These are phyloP conservation scores for Epiblema foenella DNA, from an alignment of 2,888 invertebrate genomes.

Conservation along the genomic window DNA sequence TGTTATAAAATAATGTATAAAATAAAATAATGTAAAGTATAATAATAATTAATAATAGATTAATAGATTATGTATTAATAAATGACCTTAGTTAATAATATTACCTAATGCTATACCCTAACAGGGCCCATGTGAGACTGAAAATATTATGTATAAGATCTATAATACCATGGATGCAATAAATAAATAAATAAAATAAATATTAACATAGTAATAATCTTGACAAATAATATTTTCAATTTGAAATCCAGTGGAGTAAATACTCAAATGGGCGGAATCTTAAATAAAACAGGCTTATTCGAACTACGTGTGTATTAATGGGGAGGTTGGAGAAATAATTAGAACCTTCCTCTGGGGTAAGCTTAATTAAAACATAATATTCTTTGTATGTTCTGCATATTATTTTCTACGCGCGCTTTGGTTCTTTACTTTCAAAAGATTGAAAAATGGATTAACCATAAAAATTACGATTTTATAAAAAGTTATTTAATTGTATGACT, in stretches of 20 bases:
- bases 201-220: slow-evolving; percentile 3
- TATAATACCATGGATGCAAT: too few species aligned
- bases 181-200: too few species aligned
- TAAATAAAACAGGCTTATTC: slow-evolving; percentile 48
- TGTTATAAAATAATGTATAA: too few species aligned
- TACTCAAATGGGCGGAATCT: slow-evolving; percentile 44
- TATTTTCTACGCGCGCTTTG: slow-evolving; percentile 44
- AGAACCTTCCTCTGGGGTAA: slow-evolving; percentile 50
- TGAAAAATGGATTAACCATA: slow-evolving; percentile 3
- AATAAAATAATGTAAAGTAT: too few species aligned
- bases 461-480: background rate
- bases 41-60: too few species aligned
- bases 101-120: too few species aligned
- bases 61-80: too few species aligned
- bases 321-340: slow-evolving; percentile 53
- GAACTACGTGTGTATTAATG: slow-evolving; percentile 50
- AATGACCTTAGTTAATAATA: too few species aligned
- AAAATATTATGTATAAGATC: too few species aligned
- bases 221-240: slow-evolving; percentile 31
- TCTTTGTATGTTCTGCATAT: slow-evolving; percentile 50
- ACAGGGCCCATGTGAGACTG: too few species aligned
- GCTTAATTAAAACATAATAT: slow-evolving; percentile 58
- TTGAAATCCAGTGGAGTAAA: slow-evolving; percentile 22
- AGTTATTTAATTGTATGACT: background rate
- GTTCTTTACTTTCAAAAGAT: slow-evolving; percentile 12